Evolutionary conservation across 2,888 invertebrate species (phyloP), one percentile per base, ranked within the genome.

Genomic region (Scaptomyza tumidula): DNA sequence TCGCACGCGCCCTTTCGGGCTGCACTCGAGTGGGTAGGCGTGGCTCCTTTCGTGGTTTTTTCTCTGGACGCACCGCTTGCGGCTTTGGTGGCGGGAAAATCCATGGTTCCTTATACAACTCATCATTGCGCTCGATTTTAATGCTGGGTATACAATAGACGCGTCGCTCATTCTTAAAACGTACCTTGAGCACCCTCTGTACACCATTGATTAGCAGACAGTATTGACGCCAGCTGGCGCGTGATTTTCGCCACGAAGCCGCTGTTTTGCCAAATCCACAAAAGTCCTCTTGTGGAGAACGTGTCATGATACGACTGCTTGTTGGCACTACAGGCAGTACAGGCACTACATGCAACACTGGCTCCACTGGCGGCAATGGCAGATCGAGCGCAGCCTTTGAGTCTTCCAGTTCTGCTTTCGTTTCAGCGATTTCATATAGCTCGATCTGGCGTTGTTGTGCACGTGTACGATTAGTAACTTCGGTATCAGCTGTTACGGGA

Each of bases 81-180:
- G 70, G 56, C n/a, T 59, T 61, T 9, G 79, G 85, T 3, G 80
- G 55, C 0, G 88, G 88, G 35, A 70, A 85, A 29, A 79, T 68
- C 24, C 71, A 27, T 2, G 50, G 49, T 24, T 29, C 57, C 39
- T 83, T 66, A 13, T 79, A 79, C 0, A 46, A 53, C 10, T 66
- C 56, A n/a, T 81, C 75, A 5, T 66, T 14, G 2, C 19, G 37
- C 29, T 80, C 87, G 1, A 43, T 0, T 24, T 80, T 89, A 1
- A 84, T 68, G 10, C 19, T 10, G n/a, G 68, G 57, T 3, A 24
- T 6, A 5, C 61, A 64, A 14, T 90, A 89, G 35, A 90, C 89
- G 10, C 89, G 89, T 7, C 91, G 85, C 33, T 77, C 75, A 31
- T 83, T 77, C 33, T 90, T 84, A n/a, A 91, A 91, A 9, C 79